Evolutionary conservation across 2,888 invertebrate species (phyloP).

Genomic region (Drosophila kokeensis): DNA sequence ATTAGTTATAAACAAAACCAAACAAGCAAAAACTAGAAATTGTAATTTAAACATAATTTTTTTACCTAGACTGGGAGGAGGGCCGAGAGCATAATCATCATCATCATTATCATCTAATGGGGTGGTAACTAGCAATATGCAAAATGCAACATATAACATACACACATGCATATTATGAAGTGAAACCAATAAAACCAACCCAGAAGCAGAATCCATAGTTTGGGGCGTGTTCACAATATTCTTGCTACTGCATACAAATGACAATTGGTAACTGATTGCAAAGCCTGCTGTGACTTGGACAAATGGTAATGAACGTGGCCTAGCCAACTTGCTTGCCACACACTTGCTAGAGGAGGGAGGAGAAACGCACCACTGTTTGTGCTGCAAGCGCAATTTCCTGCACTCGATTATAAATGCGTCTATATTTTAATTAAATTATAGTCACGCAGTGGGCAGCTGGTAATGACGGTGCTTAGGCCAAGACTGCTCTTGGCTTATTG

Average conservation of each 20-base stretch:
- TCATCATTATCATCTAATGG: background rate
- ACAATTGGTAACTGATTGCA: constrained; percentile 36
- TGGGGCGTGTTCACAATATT: constrained; percentile 21
- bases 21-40: constrained; percentile 20
- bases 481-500: constrained; percentile 53
- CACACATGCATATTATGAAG: background rate
- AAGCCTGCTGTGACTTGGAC: constrained; percentile 8
- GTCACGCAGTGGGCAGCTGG: constrained; percentile 38
- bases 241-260: constrained; percentile 21
- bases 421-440: constrained; percentile 77
- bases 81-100: background rate
- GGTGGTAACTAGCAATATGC: background rate
- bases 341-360: constrained; percentile 3
- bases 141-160: background rate
- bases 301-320: constrained; percentile 32
- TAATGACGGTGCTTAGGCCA: constrained; percentile 65
- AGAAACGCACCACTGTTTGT: background rate
- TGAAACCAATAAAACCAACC: constrained; percentile 36
- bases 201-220: constrained; percentile 8
- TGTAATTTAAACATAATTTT: constrained; percentile 35
- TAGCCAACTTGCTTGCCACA: constrained; percentile 9
- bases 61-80: constrained; percentile 24
- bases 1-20: constrained; percentile 15
- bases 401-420: constrained; percentile 57
- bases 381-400: constrained; percentile 27